Conservation (phyloP, 1,140 invertebrate species). For the Hylaeus volcanicus region DNA sequence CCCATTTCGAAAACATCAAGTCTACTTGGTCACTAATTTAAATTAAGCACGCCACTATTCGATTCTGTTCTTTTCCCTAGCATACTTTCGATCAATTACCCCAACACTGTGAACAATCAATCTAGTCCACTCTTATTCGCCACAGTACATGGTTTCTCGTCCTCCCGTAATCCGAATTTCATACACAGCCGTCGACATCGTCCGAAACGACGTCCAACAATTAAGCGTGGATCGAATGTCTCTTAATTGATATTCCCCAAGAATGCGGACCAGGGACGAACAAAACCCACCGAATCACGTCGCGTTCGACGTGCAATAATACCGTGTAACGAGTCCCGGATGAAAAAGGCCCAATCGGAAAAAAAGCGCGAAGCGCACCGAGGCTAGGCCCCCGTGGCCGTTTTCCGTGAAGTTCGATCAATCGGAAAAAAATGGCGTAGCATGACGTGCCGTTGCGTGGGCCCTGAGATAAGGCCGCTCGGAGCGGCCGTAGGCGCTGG, state of each 20-base stretch:
- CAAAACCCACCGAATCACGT: not conserved
- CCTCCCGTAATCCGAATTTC: not conserved
- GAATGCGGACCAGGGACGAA: not conserved
- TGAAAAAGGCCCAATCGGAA: not conserved
- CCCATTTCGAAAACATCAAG: no score
- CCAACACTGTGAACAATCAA: no score
- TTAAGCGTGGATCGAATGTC: not conserved
- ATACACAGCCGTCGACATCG: not conserved
- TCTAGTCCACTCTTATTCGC: not conserved
- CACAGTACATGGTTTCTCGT: not conserved
- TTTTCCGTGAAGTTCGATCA: constrained; percentile 32
- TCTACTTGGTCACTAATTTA: no score
- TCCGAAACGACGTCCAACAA: not conserved
- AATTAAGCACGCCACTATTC: no score
- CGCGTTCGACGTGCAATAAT: not conserved
- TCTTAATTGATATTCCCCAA: constrained; percentile 24
- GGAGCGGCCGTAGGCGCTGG: constrained; percentile 25
- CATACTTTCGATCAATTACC: no score
- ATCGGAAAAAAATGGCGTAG: constrained; percentile 46
- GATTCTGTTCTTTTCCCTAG: no score
- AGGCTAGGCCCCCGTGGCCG: not conserved
- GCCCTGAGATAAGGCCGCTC: constrained; percentile 50
- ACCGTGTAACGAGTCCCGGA: constrained; percentile 1
- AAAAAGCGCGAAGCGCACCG: not conserved
- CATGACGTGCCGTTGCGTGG: constrained; percentile 45